Evolutionary conservation across 2,113 vertebrate species (phyloP).

Genomic region (Coryphaenoides rupestris): DNA sequence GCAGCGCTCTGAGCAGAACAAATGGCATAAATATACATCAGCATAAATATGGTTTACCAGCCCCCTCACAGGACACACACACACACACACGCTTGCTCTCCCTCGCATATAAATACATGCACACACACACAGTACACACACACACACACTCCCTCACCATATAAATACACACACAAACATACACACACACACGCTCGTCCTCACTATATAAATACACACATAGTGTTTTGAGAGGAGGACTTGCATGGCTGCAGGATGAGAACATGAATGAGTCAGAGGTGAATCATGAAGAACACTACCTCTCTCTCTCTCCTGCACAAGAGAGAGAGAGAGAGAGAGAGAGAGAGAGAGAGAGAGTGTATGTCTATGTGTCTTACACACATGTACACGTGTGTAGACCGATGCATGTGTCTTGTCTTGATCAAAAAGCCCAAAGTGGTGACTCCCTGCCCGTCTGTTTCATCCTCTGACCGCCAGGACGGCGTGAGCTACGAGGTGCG

Average conservation of each 20-base stretch:
- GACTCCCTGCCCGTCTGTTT: not conserved
- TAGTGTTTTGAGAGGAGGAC: constrained; percentile 1
- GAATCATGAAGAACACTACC: constrained; percentile 41
- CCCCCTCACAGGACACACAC: constrained; percentile 9
- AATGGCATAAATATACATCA: constrained; percentile 46
- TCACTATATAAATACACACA: not conserved
- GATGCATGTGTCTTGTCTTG: too few species aligned
- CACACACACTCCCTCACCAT: not conserved
- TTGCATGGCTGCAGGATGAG: constrained; percentile 29
- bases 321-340: constrained; percentile 2
- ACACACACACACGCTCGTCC: constrained; percentile 7
- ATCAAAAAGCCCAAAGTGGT: not conserved
- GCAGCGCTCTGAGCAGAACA: constrained; percentile 37
- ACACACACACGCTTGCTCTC: not conserved
- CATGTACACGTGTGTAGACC: too few species aligned
- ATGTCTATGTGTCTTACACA: not conserved
- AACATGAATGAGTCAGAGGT: constrained; percentile 49
- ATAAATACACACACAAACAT: not conserved
- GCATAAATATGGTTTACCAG: constrained; percentile 38
- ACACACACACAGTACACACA: constrained; percentile 14
- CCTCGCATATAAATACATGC: not conserved
- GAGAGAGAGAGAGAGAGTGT: constrained; percentile 8
- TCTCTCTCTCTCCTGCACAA: constrained; percentile 11
- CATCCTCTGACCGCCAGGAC: constrained; percentile 75
- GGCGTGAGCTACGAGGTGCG: constrained; percentile 84